Evolutionary conservation across 1,140 invertebrate genomes (phyloP).

Genomic region (Orchestia grillus): DNA sequence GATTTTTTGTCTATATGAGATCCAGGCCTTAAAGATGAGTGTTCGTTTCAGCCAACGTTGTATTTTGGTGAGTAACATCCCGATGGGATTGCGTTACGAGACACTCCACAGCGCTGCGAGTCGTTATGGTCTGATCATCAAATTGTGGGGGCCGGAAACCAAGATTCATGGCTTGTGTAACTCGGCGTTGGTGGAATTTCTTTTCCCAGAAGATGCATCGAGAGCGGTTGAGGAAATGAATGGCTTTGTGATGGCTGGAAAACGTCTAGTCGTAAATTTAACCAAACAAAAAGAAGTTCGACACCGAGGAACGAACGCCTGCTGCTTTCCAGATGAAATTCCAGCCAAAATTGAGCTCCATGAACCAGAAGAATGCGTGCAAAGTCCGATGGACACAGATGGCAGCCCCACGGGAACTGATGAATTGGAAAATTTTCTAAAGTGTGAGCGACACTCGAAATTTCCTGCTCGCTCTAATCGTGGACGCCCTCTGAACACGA

Average conservation of each 20-base stretch:
- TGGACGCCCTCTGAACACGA: background rate
- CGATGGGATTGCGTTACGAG: background rate
- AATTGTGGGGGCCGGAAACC: constrained; percentile 3
- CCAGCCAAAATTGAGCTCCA: constrained; percentile 3
- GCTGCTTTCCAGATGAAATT: constrained; percentile 12
- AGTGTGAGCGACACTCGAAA: background rate
- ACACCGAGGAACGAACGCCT: background rate
- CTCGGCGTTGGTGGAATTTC: constrained; percentile 19
- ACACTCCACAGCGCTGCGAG: background rate
- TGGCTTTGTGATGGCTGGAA: constrained; percentile 35
- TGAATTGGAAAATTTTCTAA: background rate
- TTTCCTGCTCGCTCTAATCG: background rate
- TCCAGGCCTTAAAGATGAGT: background rate
- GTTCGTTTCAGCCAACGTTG: background rate
- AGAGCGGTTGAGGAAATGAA: constrained; percentile 15
- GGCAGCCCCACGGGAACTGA: background rate
- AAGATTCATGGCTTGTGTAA: constrained; percentile 50
- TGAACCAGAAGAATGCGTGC: constrained; percentile 2
- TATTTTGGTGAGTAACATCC: background rate
- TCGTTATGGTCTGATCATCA: constrained; percentile 34
- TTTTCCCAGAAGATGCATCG: constrained; percentile 51
- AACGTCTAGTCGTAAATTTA: constrained; percentile 38
- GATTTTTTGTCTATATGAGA: background rate
- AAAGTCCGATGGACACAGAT: background rate
- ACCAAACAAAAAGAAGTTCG: constrained; percentile 7